These are phyloP conservation scores for Chloroclystis v-ata DNA, from an alignment of 2,888 invertebrate genomes.

Conservation along the genomic window DNA sequence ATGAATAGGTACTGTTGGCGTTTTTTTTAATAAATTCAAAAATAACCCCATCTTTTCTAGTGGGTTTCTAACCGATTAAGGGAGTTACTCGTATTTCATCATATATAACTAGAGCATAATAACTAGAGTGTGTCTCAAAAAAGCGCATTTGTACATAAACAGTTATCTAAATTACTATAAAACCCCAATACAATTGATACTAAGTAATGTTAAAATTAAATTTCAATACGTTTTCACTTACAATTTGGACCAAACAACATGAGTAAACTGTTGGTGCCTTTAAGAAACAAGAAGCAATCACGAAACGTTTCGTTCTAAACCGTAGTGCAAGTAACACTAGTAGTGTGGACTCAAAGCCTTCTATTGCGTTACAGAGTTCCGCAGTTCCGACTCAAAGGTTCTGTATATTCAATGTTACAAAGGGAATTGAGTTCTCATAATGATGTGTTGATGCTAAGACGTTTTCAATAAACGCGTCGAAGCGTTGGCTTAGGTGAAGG, in stretches of 20 bases:
- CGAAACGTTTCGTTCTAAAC: conserved; percentile 32
- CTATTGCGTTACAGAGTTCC: conserved; percentile 22
- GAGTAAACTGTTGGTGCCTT: conserved; percentile 2
- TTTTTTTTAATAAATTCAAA: too few species aligned
- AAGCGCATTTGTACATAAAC: too few species aligned
- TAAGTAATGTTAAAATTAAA: too few species aligned
- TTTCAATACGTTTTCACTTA: background rate
- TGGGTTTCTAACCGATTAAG: too few species aligned
- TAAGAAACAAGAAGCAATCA: conserved; percentile 48
- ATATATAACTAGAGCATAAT: too few species aligned
- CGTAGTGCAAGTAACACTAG: conserved; percentile 50
- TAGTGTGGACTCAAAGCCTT: conserved; percentile 36
- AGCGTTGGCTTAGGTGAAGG: too few species aligned
- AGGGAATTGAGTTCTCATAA: background rate
- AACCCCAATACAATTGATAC: too few species aligned
- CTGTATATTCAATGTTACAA: background rate
- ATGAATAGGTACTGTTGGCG: too few species aligned
- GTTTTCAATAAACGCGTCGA: background rate
- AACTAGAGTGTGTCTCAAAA: too few species aligned
- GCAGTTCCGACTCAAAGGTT: background rate
- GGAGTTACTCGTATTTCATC: too few species aligned
- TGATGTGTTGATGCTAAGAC: background rate
- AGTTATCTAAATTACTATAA: too few species aligned
- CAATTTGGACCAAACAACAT: conserved; percentile 6
- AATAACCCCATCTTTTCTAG: too few species aligned